Conservation (phyloP, 2,797 vertebrate species). For the Myotis daubentonii region DNA sequence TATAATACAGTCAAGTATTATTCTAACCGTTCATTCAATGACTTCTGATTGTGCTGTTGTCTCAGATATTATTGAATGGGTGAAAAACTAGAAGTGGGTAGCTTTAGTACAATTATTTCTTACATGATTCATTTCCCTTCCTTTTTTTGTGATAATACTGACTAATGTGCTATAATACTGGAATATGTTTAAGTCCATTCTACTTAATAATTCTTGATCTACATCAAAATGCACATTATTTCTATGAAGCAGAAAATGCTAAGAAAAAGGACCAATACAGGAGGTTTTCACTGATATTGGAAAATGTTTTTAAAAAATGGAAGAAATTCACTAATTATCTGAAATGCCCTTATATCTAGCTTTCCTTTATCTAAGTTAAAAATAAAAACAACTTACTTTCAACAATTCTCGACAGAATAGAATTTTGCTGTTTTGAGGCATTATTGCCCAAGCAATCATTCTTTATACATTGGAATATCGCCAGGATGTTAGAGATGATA, state of each 20-base stretch:
- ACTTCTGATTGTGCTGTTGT: not conserved
- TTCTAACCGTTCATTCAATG: not conserved
- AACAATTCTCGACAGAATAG: not conserved
- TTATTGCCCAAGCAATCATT: not conserved
- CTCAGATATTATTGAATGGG: not conserved
- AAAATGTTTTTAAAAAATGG: not conserved
- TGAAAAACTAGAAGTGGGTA: not conserved
- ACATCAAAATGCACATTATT: not conserved
- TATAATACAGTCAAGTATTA: not conserved
- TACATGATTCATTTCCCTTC: not conserved
- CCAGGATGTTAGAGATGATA: not conserved
- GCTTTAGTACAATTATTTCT: not conserved
- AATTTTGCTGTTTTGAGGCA: not conserved
- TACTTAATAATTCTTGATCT: constrained; percentile 17
- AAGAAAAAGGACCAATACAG: not conserved
- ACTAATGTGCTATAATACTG: not conserved
- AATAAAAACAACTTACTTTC: not conserved
- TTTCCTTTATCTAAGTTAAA: constrained; percentile 10
- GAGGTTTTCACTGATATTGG: not conserved
- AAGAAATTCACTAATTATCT: not conserved
- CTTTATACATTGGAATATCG: not conserved
- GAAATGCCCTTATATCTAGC: not conserved
- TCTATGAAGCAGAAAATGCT: not conserved
- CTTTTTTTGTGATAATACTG: not conserved
- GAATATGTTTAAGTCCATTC: not conserved